phyloP scores from a whole-genome alignment of 1,140 invertebrate genomes.

The Drosophila tani region DNA sequence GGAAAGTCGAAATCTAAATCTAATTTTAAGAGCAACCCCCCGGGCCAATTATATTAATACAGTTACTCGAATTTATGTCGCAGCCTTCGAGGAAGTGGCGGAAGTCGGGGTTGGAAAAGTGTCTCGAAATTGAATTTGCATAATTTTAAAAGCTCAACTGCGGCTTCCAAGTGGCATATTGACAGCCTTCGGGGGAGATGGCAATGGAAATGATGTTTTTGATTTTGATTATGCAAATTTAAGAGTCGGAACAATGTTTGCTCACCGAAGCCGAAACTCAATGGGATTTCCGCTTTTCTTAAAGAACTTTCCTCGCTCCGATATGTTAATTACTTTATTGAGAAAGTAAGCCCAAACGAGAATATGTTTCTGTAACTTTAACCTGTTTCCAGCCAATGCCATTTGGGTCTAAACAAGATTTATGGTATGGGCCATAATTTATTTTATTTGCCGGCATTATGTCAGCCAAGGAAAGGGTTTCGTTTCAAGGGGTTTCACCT shows the following conservation, averaged over 20 bases:
- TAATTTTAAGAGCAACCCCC: constrained; percentile 75
- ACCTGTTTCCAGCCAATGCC: neutral
- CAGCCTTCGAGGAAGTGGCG: constrained; percentile 22
- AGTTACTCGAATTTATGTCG: constrained; percentile 81
- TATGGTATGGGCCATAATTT: constrained; percentile 3
- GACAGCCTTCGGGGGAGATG: constrained; percentile 41
- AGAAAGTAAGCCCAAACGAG: neutral
- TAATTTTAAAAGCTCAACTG: constrained; percentile 81
- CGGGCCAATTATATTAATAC: constrained; percentile 81
- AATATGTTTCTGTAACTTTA: constrained; percentile 8
- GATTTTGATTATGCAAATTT: constrained; percentile 85
- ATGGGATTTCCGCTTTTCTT: constrained; percentile 22
- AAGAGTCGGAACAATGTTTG: constrained; percentile 82
- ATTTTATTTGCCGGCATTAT: constrained; percentile 21
- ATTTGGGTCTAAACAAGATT: constrained; percentile 3
- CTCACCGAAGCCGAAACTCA: constrained; percentile 64
- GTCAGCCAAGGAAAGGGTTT: constrained; percentile 4
- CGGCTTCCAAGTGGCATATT: constrained; percentile 81
- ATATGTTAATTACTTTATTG: constrained; percentile 26
- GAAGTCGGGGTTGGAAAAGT: constrained; percentile 45
- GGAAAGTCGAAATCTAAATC: constrained; percentile 55
- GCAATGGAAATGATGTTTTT: constrained; percentile 80
- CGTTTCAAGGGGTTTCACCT: neutral
- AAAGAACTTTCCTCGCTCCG: no score
- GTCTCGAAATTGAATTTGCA: constrained; percentile 83